Evolutionary conservation across 2,113 vertebrate species (phyloP).

Genomic region (Nycticorax nycticorax): DNA sequence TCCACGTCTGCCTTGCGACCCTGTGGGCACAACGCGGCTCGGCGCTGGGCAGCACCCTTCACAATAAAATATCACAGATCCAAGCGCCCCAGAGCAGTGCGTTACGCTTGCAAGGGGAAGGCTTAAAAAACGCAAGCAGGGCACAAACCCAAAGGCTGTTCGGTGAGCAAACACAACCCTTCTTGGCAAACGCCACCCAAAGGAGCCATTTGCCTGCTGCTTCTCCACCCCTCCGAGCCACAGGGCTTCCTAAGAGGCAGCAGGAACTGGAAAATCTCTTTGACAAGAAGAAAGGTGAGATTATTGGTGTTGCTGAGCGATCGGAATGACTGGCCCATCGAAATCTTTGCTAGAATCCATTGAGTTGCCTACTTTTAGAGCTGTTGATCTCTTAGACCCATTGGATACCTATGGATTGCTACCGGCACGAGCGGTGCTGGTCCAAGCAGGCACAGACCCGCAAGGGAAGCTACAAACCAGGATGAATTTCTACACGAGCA

Average conservation of each 20-base stretch:
- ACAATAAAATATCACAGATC: background rate
- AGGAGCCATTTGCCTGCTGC: background rate
- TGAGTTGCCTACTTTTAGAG: background rate
- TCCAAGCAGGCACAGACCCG: background rate
- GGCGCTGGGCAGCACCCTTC: background rate
- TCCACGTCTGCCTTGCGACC: background rate
- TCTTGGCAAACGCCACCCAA: background rate
- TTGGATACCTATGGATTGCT: background rate
- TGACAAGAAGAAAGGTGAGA: background rate
- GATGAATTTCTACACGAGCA: background rate
- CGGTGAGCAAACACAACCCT: background rate
- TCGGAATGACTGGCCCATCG: accelerated
- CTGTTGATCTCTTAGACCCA: background rate
- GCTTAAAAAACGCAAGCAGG: background rate
- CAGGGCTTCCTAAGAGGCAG: background rate
- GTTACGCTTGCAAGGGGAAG: background rate
- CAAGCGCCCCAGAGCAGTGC: accelerated
- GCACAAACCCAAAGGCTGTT: background rate
- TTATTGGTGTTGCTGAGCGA: background rate
- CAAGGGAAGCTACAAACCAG: background rate
- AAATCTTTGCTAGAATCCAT: background rate
- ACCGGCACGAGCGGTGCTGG: accelerated
- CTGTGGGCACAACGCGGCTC: background rate
- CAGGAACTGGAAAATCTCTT: background rate
- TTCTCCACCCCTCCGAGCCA: background rate